Conservation (phyloP, 2,888 invertebrate species). For the Corythucha ciliata region DNA sequence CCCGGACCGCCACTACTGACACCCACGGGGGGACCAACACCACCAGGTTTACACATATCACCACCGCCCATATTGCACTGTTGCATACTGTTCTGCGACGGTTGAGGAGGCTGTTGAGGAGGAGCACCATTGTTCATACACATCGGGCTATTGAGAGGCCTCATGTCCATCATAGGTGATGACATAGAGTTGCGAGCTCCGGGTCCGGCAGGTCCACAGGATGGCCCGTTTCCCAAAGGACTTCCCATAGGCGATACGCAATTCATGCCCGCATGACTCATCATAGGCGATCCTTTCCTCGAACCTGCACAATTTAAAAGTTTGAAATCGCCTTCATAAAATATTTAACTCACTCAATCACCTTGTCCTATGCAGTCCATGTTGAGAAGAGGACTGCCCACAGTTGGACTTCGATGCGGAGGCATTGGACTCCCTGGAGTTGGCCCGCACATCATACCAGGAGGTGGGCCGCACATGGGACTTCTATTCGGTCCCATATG, state of each 20-base stretch:
- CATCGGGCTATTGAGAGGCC: conserved; percentile 45
- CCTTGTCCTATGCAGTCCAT: conserved; percentile 38
- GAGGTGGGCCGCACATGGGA: conserved; percentile 34
- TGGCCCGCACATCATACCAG: conserved; percentile 34
- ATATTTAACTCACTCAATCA: background rate
- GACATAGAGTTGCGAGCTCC: conserved; percentile 30
- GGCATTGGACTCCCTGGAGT: conserved; percentile 52
- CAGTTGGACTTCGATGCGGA: conserved; percentile 34
- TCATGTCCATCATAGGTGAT: conserved; percentile 48
- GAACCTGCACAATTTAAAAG: conserved; percentile 14
- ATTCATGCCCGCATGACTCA: conserved; percentile 43
- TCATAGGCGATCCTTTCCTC: conserved; percentile 48
- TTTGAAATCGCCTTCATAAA: background rate
- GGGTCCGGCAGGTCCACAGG: conserved; percentile 36
- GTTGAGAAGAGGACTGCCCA: conserved; percentile 36
- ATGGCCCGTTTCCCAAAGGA: conserved; percentile 48
- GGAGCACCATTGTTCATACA: conserved; percentile 47
- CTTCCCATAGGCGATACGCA: conserved; percentile 61
- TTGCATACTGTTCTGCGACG: conserved; percentile 19
- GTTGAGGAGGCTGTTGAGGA: conserved; percentile 46
- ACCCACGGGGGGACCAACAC: too few relatives aligned
- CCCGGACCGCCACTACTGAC: too few relatives aligned
- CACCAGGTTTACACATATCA: conserved; percentile 13
- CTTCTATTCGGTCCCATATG: conserved; percentile 47
- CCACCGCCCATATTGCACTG: too few relatives aligned